Evolutionary conservation across 2,888 invertebrate genomes (phyloP), one percentile per base, ranked within the genome.

Genomic region (Eumerus sabulonum): DNA sequence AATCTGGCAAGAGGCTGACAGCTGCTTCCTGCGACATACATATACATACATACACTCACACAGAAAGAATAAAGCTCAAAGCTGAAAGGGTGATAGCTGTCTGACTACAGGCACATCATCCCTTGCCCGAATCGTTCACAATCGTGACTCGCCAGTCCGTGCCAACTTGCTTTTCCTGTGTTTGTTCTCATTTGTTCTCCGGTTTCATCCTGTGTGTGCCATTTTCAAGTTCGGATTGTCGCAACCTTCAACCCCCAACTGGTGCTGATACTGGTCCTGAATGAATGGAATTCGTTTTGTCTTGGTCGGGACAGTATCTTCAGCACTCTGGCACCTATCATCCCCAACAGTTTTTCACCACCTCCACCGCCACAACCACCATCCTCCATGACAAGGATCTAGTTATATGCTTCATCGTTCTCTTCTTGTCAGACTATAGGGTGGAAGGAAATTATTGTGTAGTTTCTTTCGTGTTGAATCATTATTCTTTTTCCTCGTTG

Each of bases 1-100:
- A 74, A 79, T 79, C 79, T 79, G 68, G 74, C 79, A 79, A 68
- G 74, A 60, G 68, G 64, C 74, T 79, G 79, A 79, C 79, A 79
- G 79, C 74, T 79, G 44, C 60, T 79, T 79, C 79, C 79, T 68
- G 54, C 67, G n/a, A n/a, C n/a, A n/a, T n/a, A n/a, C n/a, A n/a
- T n/a, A n/a, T n/a, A n/a, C n/a, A n/a, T n/a, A n/a, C n/a, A n/a
- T n/a, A n/a, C n/a, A n/a, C n/a, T n/a, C 77, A 70, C 67, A 73
- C 54, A 27, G 3, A 60, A 60, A 64, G 67, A 47, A 27, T 27
- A 60, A 60, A 64, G 57, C 62, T 48, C 47, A 16, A 47, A 36
- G 12, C 18, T 12, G 36, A n/a, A 13, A 11, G 59, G 19, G 48
- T 44, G 50, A 40, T 47, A 60, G 51, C 35, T 57, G 51, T 14